phyloP scores from a whole-genome alignment of 2,888 invertebrate species.

The Chironomus riparius region DNA sequence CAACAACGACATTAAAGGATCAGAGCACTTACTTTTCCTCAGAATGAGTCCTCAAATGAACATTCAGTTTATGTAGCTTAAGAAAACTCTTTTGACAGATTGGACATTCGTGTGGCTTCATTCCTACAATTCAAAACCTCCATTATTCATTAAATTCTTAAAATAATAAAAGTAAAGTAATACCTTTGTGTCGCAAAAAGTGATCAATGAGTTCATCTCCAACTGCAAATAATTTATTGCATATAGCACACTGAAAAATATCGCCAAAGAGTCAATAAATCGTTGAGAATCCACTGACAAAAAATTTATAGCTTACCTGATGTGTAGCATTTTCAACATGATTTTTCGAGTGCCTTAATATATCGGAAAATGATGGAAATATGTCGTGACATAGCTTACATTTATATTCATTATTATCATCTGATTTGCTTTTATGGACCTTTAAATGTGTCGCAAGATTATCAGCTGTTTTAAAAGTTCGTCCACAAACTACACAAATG shows the following conservation, averaged over 20 bases:
- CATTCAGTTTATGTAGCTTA: constrained; percentile 17
- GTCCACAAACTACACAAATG: constrained; percentile 47
- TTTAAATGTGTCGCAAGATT: constrained; percentile 45
- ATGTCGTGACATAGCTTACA: constrained; percentile 46
- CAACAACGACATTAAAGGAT: too few relatives aligned
- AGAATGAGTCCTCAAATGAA: constrained; percentile 10
- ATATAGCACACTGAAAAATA: constrained; percentile 44
- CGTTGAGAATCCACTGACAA: too few relatives aligned
- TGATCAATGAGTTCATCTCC: constrained; percentile 50
- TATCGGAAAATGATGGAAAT: constrained; percentile 41
- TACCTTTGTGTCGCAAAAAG: constrained; percentile 47
- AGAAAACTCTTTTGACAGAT: constrained; percentile 51
- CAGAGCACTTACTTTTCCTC: not conserved
- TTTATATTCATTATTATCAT: constrained; percentile 31
- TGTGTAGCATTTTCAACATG: constrained; percentile 47
- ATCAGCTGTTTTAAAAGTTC: constrained; percentile 45
- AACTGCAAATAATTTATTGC: constrained; percentile 50
- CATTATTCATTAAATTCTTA: too few relatives aligned
- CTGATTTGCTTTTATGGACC: constrained; percentile 33
- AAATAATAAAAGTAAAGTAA: too few relatives aligned
- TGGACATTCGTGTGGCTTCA: constrained; percentile 50
- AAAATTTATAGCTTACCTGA: constrained; percentile 27
- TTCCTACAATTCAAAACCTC: constrained; percentile 30
- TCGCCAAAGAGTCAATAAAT: too few relatives aligned
- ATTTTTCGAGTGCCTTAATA: constrained; percentile 46